Evolutionary conservation across 1,140 invertebrate species (phyloP).

Genomic region (Pogonus chalceus): DNA sequence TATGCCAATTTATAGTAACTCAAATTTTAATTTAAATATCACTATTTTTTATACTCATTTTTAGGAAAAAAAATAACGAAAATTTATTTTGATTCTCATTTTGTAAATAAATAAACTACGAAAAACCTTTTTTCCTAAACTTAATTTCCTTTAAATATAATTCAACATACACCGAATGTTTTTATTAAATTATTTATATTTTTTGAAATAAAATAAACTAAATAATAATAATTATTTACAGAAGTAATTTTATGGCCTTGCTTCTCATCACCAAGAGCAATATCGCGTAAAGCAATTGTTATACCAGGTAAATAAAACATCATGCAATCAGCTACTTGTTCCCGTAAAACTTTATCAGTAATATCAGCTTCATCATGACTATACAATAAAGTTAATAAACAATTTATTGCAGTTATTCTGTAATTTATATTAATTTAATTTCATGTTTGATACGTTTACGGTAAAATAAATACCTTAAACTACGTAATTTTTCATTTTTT

Average conservation of each 20-base stretch:
- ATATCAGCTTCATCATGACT: constrained; percentile 37
- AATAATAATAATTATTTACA: constrained; percentile 34
- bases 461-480: constrained; percentile 39
- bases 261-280: constrained; percentile 42
- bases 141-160: constrained; percentile 35
- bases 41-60: too few relatives aligned
- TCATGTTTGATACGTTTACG: constrained; percentile 11
- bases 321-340: constrained; percentile 43
- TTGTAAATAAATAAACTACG: too few relatives aligned
- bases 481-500: constrained; percentile 44
- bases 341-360: constrained; percentile 34
- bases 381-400: constrained; percentile 45
- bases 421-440: constrained; percentile 12
- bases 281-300: constrained; percentile 42
- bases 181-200: constrained; percentile 17
- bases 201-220: constrained; percentile 10
- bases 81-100: constrained; percentile 30
- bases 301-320: constrained; percentile 54
- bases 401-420: constrained; percentile 46
- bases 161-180: constrained; percentile 21
- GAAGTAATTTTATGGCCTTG: constrained; percentile 49
- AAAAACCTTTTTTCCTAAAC: too few relatives aligned
- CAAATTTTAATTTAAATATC: too few relatives aligned
- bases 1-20: too few relatives aligned
- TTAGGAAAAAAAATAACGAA: constrained; percentile 21